Evolutionary conservation across 23 tunicate species (phyloP).

Genomic region (Oikopleura albicans): DNA sequence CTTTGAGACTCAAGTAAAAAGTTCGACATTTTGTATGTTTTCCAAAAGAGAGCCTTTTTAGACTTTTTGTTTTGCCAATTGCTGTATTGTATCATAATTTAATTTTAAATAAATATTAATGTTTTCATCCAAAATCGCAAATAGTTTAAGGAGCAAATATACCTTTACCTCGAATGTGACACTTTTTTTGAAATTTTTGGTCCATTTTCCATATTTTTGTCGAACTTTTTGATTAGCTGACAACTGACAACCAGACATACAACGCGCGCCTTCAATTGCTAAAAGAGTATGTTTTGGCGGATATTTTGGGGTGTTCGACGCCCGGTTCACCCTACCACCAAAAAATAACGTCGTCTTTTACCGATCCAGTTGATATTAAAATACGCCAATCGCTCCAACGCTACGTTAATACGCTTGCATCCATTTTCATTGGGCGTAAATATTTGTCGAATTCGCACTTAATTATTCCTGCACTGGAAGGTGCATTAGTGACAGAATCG

Average conservation of each 20-base stretch:
- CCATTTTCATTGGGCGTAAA: background rate
- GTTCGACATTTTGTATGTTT: no score
- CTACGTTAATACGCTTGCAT: background rate
- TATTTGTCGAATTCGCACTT: background rate
- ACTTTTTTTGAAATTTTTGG: no score
- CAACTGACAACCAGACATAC: no score
- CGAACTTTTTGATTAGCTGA: no score
- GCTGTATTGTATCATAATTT: no score
- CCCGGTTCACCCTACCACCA: background rate
- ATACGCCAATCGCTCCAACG: background rate
- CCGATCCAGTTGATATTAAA: background rate
- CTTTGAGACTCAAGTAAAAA: background rate
- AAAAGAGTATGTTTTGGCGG: background rate
- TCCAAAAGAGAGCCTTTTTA: no score
- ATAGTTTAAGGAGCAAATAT: no score
- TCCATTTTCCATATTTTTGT: no score
- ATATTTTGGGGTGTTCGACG: background rate
- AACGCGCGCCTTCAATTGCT: background rate
- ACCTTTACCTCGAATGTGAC: no score
- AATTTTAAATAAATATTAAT: no score
- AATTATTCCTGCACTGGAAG: background rate
- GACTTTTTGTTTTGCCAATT: no score
- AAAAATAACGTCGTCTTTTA: background rate
- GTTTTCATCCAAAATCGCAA: no score
- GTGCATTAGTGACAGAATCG: background rate